Conservation (phyloP, 1,140 invertebrate species). For the Lasioglossum albipes region DNA sequence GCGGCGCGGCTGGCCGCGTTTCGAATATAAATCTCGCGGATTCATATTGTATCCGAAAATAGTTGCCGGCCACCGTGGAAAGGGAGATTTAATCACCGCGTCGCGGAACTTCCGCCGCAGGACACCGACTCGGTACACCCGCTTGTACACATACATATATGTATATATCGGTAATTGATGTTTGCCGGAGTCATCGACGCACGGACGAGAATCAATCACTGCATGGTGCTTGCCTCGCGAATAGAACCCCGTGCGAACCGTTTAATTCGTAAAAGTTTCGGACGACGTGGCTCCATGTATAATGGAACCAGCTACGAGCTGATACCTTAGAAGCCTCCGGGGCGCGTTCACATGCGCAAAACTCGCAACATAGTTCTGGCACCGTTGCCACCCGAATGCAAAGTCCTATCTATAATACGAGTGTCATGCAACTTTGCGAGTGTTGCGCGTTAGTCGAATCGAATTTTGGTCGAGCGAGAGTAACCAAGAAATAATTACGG, state of each 20-base stretch:
- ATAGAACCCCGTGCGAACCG: neutral
- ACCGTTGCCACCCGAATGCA: conserved; percentile 42
- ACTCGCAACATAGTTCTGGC: conserved; percentile 43
- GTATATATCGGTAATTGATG: neutral
- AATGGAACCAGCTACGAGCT: conserved; percentile 47
- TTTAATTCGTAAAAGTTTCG: conserved; percentile 59
- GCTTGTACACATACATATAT: too few relatives aligned
- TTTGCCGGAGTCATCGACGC: conserved; percentile 1
- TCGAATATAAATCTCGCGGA: too few relatives aligned
- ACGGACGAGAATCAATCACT: conserved; percentile 4
- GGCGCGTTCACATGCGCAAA: conserved; percentile 47
- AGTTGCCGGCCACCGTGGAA: too few relatives aligned
- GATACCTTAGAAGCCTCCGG: conserved; percentile 53
- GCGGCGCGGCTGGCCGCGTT: too few relatives aligned
- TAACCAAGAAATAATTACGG: too few relatives aligned
- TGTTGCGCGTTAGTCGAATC: neutral
- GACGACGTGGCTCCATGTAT: neutral
- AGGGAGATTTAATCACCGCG: too few relatives aligned
- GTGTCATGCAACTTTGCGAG: conserved; percentile 52
- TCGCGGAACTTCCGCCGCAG: too few relatives aligned
- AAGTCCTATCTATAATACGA: conserved; percentile 60
- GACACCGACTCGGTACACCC: too few relatives aligned
- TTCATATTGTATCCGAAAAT: too few relatives aligned
- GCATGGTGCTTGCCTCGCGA: neutral
- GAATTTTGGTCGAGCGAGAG: too few relatives aligned